phyloP scores from a whole-genome alignment of 1,140 invertebrate genomes.

The Ips nitidus region DNA sequence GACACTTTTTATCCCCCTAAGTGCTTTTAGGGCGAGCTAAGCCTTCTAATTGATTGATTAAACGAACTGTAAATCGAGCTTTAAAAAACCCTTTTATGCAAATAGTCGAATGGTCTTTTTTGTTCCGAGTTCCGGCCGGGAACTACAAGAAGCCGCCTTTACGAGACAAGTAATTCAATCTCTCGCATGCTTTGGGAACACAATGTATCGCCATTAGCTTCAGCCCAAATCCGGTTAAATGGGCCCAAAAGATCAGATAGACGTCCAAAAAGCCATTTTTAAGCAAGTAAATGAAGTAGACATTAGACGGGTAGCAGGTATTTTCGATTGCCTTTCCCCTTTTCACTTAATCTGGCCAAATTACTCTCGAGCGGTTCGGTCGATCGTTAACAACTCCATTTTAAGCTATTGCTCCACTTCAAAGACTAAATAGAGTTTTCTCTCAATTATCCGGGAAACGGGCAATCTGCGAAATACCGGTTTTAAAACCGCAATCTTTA shows the following conservation, averaged over 20 bases:
- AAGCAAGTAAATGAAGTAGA: conserved; percentile 21
- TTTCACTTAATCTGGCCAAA: conserved; percentile 25
- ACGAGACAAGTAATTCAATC: not conserved
- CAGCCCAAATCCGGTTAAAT: conserved; percentile 3
- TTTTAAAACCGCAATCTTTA: no score
- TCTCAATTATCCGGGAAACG: conserved; percentile 10
- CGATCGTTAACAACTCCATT: conserved; percentile 24
- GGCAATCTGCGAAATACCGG: no score
- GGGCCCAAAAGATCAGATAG: conserved; percentile 11
- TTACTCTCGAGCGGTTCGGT: conserved; percentile 21
- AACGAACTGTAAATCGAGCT: not conserved
- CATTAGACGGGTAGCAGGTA: conserved; percentile 19
- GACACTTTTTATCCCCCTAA: not conserved
- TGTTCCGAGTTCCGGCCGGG: no score
- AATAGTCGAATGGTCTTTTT: no score
- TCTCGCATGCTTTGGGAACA: not conserved
- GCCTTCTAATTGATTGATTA: conserved; percentile 3
- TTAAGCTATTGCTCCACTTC: conserved; percentile 22
- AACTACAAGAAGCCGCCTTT: no score
- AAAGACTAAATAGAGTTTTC: conserved; percentile 22
- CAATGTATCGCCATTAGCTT: conserved; percentile 7
- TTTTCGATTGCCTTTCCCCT: conserved; percentile 22
- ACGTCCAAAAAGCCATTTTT: conserved; percentile 17
- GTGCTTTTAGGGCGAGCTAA: conserved; percentile 1
- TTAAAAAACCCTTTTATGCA: not conserved